A percentile compares a stretch with the other conserved stretches of the same genome.
Evolutionary conservation across 2,113 vertebrate species (phyloP).

Genomic region (Eonycteris spelaea): DNA sequence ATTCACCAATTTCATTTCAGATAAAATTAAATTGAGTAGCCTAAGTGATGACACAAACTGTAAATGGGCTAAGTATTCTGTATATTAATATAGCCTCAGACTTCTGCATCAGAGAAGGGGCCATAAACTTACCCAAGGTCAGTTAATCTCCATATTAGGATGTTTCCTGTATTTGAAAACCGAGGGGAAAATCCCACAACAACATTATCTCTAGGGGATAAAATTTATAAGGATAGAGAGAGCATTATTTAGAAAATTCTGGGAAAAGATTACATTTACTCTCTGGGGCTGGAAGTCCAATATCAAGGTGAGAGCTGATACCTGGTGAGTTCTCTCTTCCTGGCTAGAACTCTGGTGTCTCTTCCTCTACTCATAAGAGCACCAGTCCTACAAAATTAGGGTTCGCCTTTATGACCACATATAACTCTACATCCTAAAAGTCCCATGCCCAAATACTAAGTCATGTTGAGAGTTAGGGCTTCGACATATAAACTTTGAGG

Average conservation of each 20-base stretch:
- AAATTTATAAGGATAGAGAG: not conserved
- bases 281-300: not conserved
- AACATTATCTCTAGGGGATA: not conserved
- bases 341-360: not conserved
- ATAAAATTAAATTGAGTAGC: not conserved
- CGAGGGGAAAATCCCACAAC: not conserved
- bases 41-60: not conserved
- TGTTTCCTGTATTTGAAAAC: not conserved
- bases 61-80: not conserved
- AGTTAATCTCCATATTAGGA: not conserved
- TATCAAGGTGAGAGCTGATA: not conserved
- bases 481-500: not conserved
- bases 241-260: not conserved
- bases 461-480: not conserved
- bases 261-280: not conserved
- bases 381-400: not conserved
- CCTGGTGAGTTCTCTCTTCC: not conserved
- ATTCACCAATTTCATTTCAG: conserved; percentile 34
- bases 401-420: not conserved
- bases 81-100: not conserved
- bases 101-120: not conserved
- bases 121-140: not conserved
- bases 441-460: not conserved
- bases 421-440: not conserved
- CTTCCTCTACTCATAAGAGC: not conserved